These are phyloP conservation scores for Saccostrea cuccullata DNA, from an alignment of 1,140 invertebrate species.

Conservation along the genomic window DNA sequence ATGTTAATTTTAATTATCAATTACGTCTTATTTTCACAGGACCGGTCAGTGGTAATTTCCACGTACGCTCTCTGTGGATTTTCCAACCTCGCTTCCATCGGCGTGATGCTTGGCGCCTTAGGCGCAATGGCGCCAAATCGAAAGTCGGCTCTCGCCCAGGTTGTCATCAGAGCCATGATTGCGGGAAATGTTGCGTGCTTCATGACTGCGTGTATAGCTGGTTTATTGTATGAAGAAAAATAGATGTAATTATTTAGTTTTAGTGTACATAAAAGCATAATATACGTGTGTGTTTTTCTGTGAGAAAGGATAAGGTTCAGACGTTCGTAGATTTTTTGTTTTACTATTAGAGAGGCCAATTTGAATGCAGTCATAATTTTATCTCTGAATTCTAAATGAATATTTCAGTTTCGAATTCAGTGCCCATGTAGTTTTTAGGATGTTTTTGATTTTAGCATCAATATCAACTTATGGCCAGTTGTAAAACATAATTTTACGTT, in stretches of 20 bases:
- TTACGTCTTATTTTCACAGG: constrained; percentile 76
- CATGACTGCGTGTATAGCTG: constrained; percentile 94
- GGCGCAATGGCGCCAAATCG: constrained; percentile 88
- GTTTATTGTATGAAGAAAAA: constrained; percentile 76
- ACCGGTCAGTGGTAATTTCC: constrained; percentile 88
- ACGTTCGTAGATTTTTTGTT: too few relatives aligned
- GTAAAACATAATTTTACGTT: too few relatives aligned
- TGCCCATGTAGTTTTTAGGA: too few relatives aligned
- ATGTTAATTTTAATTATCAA: not conserved
- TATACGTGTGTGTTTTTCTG: too few relatives aligned
- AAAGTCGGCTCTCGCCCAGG: constrained; percentile 79
- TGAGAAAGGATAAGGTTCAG: too few relatives aligned
- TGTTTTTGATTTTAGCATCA: too few relatives aligned
- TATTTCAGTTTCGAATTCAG: too few relatives aligned
- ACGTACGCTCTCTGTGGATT: constrained; percentile 98
- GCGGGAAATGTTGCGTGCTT: constrained; percentile 92
- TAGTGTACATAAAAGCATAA: too few relatives aligned
- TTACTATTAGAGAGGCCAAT: too few relatives aligned
- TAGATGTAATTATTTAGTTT: not conserved
- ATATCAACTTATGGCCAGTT: too few relatives aligned
- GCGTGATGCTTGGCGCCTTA: constrained; percentile 91
- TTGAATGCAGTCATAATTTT: too few relatives aligned
- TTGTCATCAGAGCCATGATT: constrained; percentile 90
- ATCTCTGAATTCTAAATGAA: too few relatives aligned
- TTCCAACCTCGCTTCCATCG: constrained; percentile 93